Conservation (phyloP, 2,888 invertebrate species). For the Oligia fasciuncula region DNA sequence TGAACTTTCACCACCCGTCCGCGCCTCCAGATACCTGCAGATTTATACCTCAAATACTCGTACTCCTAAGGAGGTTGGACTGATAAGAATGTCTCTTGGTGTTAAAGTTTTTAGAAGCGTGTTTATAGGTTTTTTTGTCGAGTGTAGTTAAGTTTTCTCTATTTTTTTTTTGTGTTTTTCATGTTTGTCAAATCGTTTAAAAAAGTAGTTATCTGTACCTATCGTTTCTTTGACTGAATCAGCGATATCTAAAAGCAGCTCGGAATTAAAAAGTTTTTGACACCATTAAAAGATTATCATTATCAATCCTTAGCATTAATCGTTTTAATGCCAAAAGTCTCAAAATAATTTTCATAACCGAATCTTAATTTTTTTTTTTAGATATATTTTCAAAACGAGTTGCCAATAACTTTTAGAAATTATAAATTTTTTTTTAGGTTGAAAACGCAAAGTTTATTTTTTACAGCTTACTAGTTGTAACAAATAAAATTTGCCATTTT, state of each 20-base stretch:
- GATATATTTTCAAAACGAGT: not conserved
- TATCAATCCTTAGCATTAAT: not conserved
- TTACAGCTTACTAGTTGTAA: not conserved
- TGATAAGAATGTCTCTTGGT: slow-evolving; percentile 57
- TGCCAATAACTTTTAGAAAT: not conserved
- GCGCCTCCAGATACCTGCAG: slow-evolving; percentile 75
- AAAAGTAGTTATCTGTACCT: not conserved
- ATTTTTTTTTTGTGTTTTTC: not conserved
- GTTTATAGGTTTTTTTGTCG: not conserved
- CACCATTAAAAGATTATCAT: not conserved
- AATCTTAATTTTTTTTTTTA: no score
- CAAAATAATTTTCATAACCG: not conserved
- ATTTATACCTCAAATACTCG: slow-evolving; percentile 75
- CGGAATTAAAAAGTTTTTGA: not conserved
- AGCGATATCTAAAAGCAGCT: not conserved
- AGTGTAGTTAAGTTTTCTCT: no score
- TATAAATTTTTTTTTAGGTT: not conserved
- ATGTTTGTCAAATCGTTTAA: not conserved
- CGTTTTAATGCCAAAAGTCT: not conserved
- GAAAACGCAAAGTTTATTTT: not conserved
- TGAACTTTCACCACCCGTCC: slow-evolving; percentile 85
- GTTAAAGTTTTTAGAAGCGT: not conserved
- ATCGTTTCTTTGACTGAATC: not conserved
- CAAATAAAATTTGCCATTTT: no score
- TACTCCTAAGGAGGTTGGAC: slow-evolving; percentile 65